A percentile compares a stretch with the other conserved stretches of the same genome.
phyloP scores from a whole-genome alignment of 2,888 invertebrate species.

The Cosmia trapezina region DNA sequence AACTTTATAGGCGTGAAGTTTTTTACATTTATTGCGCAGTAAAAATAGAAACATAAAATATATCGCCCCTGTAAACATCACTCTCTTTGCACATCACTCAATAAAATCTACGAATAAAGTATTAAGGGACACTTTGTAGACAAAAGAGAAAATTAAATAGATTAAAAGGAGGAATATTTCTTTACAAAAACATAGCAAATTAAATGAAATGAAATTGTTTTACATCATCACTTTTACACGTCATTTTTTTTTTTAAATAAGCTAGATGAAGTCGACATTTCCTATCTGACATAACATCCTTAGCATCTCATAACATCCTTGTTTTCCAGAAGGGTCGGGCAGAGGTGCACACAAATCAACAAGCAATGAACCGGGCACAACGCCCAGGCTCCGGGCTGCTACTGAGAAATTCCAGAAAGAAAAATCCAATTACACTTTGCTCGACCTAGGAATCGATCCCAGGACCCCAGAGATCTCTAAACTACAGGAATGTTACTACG shows the following conservation, averaged over 20 bases:
- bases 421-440: neutral
- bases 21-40: conserved; percentile 50
- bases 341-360: neutral
- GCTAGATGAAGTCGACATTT: no score
- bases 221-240: no score
- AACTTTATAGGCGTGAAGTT: conserved; percentile 46
- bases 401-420: neutral
- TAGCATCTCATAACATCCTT: no score
- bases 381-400: no score
- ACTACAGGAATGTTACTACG: neutral
- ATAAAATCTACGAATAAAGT: conserved; percentile 35
- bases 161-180: neutral
- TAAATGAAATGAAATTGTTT: no score
- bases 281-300: no score
- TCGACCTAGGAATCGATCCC: neutral
- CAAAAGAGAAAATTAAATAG: conserved; percentile 2
- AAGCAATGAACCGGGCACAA: neutral
- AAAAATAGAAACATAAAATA: conserved; percentile 53
- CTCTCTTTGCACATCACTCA: conserved; percentile 33
- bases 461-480: neutral
- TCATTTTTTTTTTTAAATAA: no score
- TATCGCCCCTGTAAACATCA: conserved; percentile 43
- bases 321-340: neutral
- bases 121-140: neutral
- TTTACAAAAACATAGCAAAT: neutral